Evolutionary conservation across 64 coral and sea anemone species (phyloP).

Genomic region (Stichodactyla mertensii): DNA sequence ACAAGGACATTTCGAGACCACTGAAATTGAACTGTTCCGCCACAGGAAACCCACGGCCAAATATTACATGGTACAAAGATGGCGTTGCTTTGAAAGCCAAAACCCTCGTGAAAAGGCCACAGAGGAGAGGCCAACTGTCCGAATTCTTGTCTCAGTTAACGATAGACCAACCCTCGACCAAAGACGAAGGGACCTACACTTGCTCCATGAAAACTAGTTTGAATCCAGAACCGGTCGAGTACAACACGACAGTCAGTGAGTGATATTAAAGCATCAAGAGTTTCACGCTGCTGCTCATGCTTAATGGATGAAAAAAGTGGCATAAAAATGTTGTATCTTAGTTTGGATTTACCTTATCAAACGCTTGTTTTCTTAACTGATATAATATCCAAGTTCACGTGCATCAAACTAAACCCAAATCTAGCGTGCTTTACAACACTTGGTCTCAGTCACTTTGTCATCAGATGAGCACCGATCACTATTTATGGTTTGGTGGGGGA

Average conservation of each 20-base stretch:
- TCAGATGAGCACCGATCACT: too few relatives aligned
- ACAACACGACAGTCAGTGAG: conserved; percentile 47
- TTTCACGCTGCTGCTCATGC: background rate
- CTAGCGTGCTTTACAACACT: too few relatives aligned
- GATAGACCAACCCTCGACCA: conserved; percentile 18
- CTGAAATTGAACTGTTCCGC: conserved; percentile 71
- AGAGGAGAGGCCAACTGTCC: background rate
- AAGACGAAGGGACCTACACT: conserved; percentile 38
- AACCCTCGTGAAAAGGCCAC: background rate
- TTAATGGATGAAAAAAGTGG: too few relatives aligned
- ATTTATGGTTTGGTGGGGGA: too few relatives aligned
- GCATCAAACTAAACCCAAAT: too few relatives aligned
- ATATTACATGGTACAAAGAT: conserved; percentile 83
- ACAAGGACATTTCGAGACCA: conserved; percentile 31
- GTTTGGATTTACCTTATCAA: too few relatives aligned
- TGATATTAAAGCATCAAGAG: background rate
- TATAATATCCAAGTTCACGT: too few relatives aligned
- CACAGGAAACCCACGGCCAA: conserved; percentile 55
- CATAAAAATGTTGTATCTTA: too few relatives aligned
- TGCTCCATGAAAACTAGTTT: conserved; percentile 24
- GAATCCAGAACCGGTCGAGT: conserved; percentile 16
- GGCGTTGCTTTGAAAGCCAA: conserved; percentile 60
- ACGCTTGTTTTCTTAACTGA: too few relatives aligned
- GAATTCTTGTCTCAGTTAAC: conserved; percentile 17
- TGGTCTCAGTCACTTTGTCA: too few relatives aligned